These are phyloP conservation scores for Drosophila neotestacea DNA, from an alignment of 2,888 invertebrate species.

Conservation along the genomic window DNA sequence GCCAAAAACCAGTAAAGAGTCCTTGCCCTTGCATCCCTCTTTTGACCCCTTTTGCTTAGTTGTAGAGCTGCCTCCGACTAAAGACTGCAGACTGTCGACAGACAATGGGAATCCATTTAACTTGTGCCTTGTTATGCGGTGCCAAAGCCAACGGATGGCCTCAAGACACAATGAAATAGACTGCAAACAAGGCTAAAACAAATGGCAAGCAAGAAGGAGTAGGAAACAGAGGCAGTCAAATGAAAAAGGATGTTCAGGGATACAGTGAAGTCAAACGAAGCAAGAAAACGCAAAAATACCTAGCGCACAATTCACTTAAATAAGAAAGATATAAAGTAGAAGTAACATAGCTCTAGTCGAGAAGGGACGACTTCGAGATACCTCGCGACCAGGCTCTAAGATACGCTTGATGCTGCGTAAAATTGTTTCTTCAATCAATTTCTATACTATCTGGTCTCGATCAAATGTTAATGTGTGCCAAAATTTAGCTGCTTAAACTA, in stretches of 20 bases:
- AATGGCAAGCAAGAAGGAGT: conserved; percentile 28
- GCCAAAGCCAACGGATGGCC: conserved; percentile 40
- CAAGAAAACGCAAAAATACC: conserved; percentile 39
- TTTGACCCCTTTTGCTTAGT: too few species aligned
- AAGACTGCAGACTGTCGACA: conserved; percentile 42
- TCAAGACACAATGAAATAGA: conserved; percentile 9
- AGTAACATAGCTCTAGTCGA: not conserved
- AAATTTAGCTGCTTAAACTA: too few species aligned
- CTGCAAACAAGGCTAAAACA: conserved; percentile 24
- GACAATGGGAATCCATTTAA: conserved; percentile 51
- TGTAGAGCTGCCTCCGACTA: conserved; percentile 18
- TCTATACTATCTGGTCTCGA: too few species aligned
- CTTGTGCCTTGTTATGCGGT: conserved; percentile 34
- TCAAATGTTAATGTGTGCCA: too few species aligned
- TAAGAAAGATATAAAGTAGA: conserved; percentile 2
- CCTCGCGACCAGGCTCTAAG: too few species aligned
- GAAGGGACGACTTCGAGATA: not conserved
- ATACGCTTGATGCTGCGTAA: too few species aligned
- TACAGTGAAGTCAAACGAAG: conserved; percentile 29
- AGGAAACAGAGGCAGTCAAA: conserved; percentile 36
- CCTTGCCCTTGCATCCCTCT: conserved; percentile 5
- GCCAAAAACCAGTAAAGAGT: conserved; percentile 19
- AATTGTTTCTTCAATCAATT: too few species aligned
- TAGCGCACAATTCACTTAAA: conserved; percentile 25
- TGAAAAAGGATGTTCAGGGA: conserved; percentile 50